Conservation (phyloP, 2,113 vertebrate species). For the Plecotus auritus region DNA sequence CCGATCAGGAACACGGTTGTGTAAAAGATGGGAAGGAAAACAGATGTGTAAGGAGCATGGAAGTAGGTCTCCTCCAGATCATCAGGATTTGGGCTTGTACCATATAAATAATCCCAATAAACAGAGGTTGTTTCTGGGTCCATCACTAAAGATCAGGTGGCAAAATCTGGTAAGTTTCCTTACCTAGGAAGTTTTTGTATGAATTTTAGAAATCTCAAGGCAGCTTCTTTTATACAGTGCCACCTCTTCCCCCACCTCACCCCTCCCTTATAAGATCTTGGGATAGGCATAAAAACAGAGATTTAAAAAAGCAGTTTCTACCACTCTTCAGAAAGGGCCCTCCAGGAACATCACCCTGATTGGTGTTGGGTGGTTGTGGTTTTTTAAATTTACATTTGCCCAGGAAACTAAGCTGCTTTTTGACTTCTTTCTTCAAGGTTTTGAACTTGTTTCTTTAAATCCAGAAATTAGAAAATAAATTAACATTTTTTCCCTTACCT, state of each 20-base stretch:
- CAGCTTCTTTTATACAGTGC: constrained; percentile 15
- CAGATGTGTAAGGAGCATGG: constrained; percentile 39
- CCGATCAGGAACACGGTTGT: constrained; percentile 78
- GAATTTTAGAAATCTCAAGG: constrained; percentile 18
- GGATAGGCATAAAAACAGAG: constrained; percentile 35
- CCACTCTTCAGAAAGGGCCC: constrained; percentile 34
- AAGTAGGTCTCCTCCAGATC: constrained; percentile 41
- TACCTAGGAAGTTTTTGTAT: neutral
- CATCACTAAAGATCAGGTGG: constrained; percentile 40
- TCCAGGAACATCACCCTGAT: constrained; percentile 34
- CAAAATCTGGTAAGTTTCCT: constrained; percentile 2
- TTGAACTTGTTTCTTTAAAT: constrained; percentile 42
- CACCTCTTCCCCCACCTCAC: neutral
- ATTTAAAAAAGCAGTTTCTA: constrained; percentile 27
- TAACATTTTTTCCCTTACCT: neutral
- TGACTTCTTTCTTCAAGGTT: constrained; percentile 60
- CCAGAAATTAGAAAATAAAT: constrained; percentile 9
- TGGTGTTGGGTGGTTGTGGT: constrained; percentile 62
- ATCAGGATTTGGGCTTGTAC: constrained; percentile 5
- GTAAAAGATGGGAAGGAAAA: constrained; percentile 78
- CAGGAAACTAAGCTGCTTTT: constrained; percentile 25
- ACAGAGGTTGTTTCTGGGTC: constrained; percentile 48
- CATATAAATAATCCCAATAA: constrained; percentile 55
- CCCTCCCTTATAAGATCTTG: constrained; percentile 12
- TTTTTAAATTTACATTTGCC: constrained; percentile 68